Evolutionary conservation across 2,113 vertebrate genomes (phyloP).

Genomic region (Clarias magur): DNA sequence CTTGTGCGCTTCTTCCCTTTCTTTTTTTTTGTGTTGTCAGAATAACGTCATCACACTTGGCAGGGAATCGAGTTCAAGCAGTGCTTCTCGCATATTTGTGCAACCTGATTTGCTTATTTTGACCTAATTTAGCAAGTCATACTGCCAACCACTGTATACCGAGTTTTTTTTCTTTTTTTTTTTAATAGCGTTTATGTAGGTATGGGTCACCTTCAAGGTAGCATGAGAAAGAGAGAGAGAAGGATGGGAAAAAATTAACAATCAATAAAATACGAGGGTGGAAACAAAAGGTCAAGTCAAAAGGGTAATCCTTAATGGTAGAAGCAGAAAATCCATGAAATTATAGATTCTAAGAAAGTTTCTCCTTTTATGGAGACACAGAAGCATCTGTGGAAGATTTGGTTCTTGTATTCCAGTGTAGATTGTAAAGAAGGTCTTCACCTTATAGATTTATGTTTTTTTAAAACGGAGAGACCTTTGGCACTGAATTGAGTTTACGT

Average conservation of each 20-base stretch:
- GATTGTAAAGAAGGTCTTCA: background rate
- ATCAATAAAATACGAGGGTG: slow-evolving; percentile 71
- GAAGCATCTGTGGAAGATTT: slow-evolving; percentile 47
- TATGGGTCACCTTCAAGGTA: slow-evolving; percentile 71
- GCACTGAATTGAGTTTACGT: background rate
- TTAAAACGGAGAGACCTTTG: background rate
- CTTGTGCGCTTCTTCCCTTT: background rate
- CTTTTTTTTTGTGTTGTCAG: background rate
- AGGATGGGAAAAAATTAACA: slow-evolving; percentile 52
- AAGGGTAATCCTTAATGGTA: slow-evolving; percentile 70
- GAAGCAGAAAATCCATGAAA: slow-evolving; percentile 75
- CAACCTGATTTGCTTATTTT: slow-evolving; percentile 27
- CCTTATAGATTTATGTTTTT: background rate
- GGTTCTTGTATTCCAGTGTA: background rate
- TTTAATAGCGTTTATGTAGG: slow-evolving; percentile 58
- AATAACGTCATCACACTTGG: background rate
- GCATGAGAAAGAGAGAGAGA: slow-evolving; percentile 28
- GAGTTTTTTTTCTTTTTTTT: background rate
- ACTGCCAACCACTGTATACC: background rate
- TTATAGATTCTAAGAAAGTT: slow-evolving; percentile 63
- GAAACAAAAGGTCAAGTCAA: slow-evolving; percentile 69
- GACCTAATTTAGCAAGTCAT: background rate
- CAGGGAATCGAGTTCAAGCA: slow-evolving; percentile 6
- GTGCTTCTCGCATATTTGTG: slow-evolving; percentile 13
- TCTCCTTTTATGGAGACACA: slow-evolving; percentile 52